Evolutionary conservation across 2,888 invertebrate species (phyloP), one percentile per base, ranked within the genome.

Genomic region (Drosophila suboccidentalis): DNA sequence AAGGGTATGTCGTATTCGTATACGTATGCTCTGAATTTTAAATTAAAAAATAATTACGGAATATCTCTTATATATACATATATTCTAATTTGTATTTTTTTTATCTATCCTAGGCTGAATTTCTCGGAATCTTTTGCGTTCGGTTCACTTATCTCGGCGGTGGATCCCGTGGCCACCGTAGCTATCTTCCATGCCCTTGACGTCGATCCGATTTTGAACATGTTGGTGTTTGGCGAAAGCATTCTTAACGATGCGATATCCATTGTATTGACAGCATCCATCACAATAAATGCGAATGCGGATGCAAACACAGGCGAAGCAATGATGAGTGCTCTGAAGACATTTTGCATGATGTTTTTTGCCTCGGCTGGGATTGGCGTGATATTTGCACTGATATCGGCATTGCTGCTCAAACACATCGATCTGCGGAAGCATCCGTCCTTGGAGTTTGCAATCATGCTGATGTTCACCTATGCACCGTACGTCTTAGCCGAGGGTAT

Each of bases 81-180:
- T 29, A 19, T 26, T 32, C 3, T 15, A 38, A 4, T 29, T 29
- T 13, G 22, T 10, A 5, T n/a, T 17, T 4, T n/a, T 38, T 38
- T 1, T 8, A 15, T 15, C 19, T 0, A 3, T 50, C 13, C 6
- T 98, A 95, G 96, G 88, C 94, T 99, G 65, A 97, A 96, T 92
- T 97, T 99, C 93, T 97, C 98, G 8, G 98, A 99, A 93, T 98
- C 99, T 62, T 99, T 99, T 94, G 99, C 99, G 1, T 99, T 99
- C 94, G 99, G 99, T 8, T 98, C 99, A 17, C 83, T 92, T 1
- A 99, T 99, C 92, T 99, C 99, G 2, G 99, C 99, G 29, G 99
- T 99, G 4, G 99, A 99, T 94, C 99, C 99, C 0, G 99, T 99
- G 0, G 99, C 99, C 4, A 99, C 99, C 0, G 96, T 99, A 32